A percentile compares a stretch with the other conserved stretches of the same genome.
Conservation (phyloP, 2,888 invertebrate species). For the Buathra laborator region DNA sequence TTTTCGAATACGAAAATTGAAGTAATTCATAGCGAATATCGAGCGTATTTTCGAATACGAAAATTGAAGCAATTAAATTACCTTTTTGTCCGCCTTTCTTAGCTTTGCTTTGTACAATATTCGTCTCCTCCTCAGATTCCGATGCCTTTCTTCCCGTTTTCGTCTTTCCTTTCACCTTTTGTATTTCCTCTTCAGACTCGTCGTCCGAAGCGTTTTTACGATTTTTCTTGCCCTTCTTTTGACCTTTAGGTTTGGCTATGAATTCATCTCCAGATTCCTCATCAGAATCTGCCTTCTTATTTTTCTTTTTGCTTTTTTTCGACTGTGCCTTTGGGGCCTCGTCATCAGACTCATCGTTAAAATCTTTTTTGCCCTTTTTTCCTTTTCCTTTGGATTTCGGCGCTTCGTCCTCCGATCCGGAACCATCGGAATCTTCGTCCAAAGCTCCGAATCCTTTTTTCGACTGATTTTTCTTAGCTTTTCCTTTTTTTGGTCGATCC, state of each 20-base stretch:
- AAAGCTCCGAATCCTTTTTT: slow-evolving; percentile 73
- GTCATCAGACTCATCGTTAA: slow-evolving; percentile 86
- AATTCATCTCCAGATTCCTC: slow-evolving; percentile 71
- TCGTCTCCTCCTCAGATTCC: slow-evolving; percentile 82
- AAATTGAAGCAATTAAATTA: background rate
- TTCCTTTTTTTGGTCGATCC: slow-evolving; percentile 71
- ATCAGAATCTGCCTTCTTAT: slow-evolving; percentile 76
- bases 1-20: background rate
- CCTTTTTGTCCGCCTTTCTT: slow-evolving; percentile 60
- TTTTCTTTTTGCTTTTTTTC: slow-evolving; percentile 81
- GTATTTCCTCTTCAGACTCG: slow-evolving; percentile 73
- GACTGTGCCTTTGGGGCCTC: slow-evolving; percentile 86
- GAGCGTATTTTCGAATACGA: background rate
- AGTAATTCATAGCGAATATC: too few species aligned
- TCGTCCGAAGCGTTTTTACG: slow-evolving; percentile 64
- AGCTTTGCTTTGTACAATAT: slow-evolving; percentile 63
- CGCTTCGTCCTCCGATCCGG: slow-evolving; percentile 70
- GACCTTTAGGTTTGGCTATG: slow-evolving; percentile 74
- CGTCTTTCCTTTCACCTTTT: slow-evolving; percentile 78
- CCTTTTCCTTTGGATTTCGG: slow-evolving; percentile 60
- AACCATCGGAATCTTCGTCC: slow-evolving; percentile 72
- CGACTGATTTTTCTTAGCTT: slow-evolving; percentile 75
- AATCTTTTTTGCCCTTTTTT: slow-evolving; percentile 84
- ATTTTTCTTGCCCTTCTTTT: slow-evolving; percentile 69
- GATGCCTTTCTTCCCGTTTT: slow-evolving; percentile 83